These are phyloP conservation scores for Cynodonichthys magdalenae DNA, from an alignment of 2,797 vertebrate genomes.

Conservation along the genomic window DNA sequence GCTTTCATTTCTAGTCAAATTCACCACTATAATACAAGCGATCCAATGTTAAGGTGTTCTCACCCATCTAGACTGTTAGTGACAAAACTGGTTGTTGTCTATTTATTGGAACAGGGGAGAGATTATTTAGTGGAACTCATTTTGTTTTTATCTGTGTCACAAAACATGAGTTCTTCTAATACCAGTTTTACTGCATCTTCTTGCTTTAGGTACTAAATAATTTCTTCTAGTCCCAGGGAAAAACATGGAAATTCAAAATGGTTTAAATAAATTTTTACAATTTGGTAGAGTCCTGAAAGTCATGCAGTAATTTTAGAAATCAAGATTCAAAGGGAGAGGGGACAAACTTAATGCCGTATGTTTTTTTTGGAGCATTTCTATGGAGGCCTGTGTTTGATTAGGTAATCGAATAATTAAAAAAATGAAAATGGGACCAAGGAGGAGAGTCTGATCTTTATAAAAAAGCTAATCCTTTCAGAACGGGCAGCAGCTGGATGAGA, in stretches of 20 bases:
- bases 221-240: too few species aligned
- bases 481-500: slow-evolving; percentile 52
- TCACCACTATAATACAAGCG: slow-evolving; percentile 13
- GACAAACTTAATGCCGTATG: slow-evolving; percentile 42
- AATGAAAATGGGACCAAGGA: slow-evolving; percentile 17
- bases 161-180: too few species aligned
- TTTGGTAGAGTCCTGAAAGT: not conserved
- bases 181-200: too few species aligned
- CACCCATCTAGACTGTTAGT: slow-evolving; percentile 1
- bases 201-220: not conserved
- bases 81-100: not conserved
- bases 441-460: slow-evolving; percentile 46
- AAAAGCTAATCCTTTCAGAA: slow-evolving; percentile 51
- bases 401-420: slow-evolving; percentile 36
- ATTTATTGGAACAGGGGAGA: not conserved
- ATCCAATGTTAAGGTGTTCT: slow-evolving; percentile 12
- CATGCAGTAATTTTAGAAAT: slow-evolving; percentile 14
- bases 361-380: slow-evolving; percentile 49
- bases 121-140: not conserved
- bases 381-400: slow-evolving; percentile 45
- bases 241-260: not conserved
- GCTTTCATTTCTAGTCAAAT: slow-evolving; percentile 76
- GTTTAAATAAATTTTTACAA: not conserved
- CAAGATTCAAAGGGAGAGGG: not conserved
- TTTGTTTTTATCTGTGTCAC: slow-evolving; percentile 9